These are phyloP conservation scores for Junco hyemalis DNA, from an alignment of 2,113 vertebrate genomes.

Conservation along the genomic window DNA sequence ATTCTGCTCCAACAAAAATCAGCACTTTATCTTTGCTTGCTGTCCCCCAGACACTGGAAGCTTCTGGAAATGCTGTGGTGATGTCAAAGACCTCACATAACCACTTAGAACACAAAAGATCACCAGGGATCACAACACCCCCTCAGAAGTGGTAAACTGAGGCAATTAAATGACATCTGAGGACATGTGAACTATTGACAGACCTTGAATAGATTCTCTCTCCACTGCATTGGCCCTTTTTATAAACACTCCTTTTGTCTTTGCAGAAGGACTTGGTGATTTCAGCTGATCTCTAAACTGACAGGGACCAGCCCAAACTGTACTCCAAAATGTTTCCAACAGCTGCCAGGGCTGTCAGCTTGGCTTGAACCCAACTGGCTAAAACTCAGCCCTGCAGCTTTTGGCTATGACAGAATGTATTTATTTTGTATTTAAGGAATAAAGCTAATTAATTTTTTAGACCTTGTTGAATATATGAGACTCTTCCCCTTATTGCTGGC, in stretches of 20 bases:
- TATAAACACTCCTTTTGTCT: not conserved
- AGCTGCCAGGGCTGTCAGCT: not conserved
- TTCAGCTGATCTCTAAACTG: not conserved
- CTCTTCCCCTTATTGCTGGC: not conserved
- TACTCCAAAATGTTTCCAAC: not conserved
- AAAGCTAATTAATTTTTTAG: slow-evolving; percentile 19
- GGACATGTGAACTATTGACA: not conserved
- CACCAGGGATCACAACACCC: not conserved
- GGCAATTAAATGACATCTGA: not conserved
- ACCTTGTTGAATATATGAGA: not conserved
- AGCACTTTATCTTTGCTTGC: not conserved
- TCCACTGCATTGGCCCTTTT: not conserved
- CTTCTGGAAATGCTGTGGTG: not conserved
- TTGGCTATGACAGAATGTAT: not conserved
- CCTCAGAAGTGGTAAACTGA: not conserved
- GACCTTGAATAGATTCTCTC: not conserved
- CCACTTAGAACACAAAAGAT: not conserved
- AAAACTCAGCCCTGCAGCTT: not conserved
- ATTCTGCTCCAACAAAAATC: not conserved
- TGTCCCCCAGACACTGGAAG: not conserved
- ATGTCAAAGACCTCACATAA: not conserved
- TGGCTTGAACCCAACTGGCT: not conserved
- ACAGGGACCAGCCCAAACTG: not conserved
- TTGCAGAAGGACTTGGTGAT: not conserved
- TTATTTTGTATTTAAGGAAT: not conserved